These are phyloP conservation scores for Dicyrtomina minuta DNA, from an alignment of 2,888 invertebrate genomes.

Conservation along the genomic window DNA sequence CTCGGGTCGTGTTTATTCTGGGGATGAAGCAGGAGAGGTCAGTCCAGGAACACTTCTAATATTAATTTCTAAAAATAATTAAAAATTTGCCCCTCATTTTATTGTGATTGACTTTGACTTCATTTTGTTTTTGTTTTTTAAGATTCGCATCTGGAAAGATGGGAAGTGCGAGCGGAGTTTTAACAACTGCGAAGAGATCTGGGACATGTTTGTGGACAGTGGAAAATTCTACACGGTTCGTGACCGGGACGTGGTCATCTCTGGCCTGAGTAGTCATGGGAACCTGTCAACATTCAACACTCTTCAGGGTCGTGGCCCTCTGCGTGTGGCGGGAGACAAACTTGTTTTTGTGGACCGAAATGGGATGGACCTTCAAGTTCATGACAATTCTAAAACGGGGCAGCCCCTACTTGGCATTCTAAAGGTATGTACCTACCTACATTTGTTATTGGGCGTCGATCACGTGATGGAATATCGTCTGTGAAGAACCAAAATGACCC, in stretches of 20 bases:
- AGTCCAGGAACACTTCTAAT: too few species aligned
- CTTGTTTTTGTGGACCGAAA: conserved; percentile 61
- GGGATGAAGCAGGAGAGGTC: too few species aligned
- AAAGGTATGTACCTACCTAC: conserved; percentile 3
- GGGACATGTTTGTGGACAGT: conserved; percentile 61
- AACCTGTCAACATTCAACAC: conserved; percentile 45
- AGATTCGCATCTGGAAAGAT: conserved; percentile 3
- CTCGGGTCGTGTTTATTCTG: too few species aligned
- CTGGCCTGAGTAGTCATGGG: conserved; percentile 61
- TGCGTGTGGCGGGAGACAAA: conserved; percentile 58
- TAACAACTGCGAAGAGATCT: conserved; percentile 66
- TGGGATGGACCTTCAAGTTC: conserved; percentile 62
- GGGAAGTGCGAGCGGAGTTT: conserved; percentile 46
- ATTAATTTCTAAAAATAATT: too few species aligned
- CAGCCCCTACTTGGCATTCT: conserved; percentile 38
- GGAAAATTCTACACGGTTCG: conserved; percentile 65
- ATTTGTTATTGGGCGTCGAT: too few species aligned
- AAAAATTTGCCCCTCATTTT: too few species aligned
- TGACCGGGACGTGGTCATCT: conserved; percentile 65
- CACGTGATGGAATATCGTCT: too few species aligned
- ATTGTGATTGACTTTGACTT: too few species aligned
- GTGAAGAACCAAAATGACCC: too few species aligned
- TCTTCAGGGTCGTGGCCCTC: conserved; percentile 61
- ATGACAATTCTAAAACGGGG: conserved; percentile 59
- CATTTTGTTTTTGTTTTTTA: too few species aligned